Conservation (phyloP, 2,888 invertebrate genomes). For the Cylloceria caligata region DNA sequence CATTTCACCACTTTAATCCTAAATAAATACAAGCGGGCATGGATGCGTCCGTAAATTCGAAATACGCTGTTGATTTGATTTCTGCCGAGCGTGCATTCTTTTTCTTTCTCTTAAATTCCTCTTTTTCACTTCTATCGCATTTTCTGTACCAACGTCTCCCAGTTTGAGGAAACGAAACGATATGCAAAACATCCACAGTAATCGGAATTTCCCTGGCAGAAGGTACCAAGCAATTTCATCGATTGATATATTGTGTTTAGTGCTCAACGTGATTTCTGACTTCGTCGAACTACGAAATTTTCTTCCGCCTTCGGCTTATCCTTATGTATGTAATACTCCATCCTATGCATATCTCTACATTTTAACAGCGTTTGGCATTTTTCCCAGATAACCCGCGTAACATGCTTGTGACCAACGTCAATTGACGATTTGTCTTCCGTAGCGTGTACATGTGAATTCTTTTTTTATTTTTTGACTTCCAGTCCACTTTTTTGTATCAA, state of each 20-base stretch:
- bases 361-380: too few relatives aligned
- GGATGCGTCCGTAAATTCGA: neutral
- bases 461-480: too few relatives aligned
- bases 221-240: constrained; percentile 60
- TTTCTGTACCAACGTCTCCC: neutral
- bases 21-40: neutral
- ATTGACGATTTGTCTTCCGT: too few relatives aligned
- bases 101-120: neutral
- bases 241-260: constrained; percentile 58
- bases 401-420: too few relatives aligned
- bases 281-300: constrained; percentile 29
- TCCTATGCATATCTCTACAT: constrained; percentile 8
- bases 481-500: too few relatives aligned
- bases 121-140: neutral
- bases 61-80: neutral
- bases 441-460: too few relatives aligned
- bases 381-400: too few relatives aligned
- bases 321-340: constrained; percentile 1
- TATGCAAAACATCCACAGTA: constrained; percentile 51
- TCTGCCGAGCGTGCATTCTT: neutral
- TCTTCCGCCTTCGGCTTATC: constrained; percentile 28
- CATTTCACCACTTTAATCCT: neutral
- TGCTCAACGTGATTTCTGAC: constrained; percentile 50
- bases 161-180: neutral
- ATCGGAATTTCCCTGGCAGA: constrained; percentile 44